These are phyloP conservation scores for Stramonita haemastoma DNA, from an alignment of 2,888 invertebrate genomes.

Conservation along the genomic window DNA sequence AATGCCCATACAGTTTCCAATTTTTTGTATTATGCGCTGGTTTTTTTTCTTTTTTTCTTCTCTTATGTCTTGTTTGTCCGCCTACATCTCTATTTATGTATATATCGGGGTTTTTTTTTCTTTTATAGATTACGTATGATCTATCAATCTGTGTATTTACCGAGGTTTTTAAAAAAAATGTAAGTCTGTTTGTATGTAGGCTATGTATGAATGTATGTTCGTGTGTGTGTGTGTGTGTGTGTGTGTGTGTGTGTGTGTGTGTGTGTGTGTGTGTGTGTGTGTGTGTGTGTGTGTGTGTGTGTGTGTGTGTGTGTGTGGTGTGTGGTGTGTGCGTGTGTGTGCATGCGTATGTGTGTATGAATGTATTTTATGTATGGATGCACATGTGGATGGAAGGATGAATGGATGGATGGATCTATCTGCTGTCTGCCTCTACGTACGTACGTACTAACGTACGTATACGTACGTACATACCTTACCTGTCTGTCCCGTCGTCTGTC, in stretches of 20 bases:
- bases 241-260: conserved; percentile 23
- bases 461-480: background rate
- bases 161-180: background rate
- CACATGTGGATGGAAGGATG: too few species aligned
- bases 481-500: background rate
- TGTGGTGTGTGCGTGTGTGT: background rate
- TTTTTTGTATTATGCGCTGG: background rate
- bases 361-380: conserved; percentile 4
- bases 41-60: background rate
- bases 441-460: background rate
- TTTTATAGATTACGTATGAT: background rate
- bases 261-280: conserved; percentile 23
- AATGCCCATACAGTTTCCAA: background rate
- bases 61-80: background rate
- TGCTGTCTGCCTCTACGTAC: background rate
- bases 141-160: background rate
- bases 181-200: background rate
- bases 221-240: conserved; percentile 5
- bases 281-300: background rate
- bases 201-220: conserved; percentile 20
- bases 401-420: too few species aligned
- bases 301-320: conserved; percentile 1
- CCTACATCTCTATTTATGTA: background rate
- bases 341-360: background rate
- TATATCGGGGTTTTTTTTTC: background rate